Base-by-base conservation (phyloP, 2,888 invertebrate genomes). In the Quadriops clusia region DNA sequence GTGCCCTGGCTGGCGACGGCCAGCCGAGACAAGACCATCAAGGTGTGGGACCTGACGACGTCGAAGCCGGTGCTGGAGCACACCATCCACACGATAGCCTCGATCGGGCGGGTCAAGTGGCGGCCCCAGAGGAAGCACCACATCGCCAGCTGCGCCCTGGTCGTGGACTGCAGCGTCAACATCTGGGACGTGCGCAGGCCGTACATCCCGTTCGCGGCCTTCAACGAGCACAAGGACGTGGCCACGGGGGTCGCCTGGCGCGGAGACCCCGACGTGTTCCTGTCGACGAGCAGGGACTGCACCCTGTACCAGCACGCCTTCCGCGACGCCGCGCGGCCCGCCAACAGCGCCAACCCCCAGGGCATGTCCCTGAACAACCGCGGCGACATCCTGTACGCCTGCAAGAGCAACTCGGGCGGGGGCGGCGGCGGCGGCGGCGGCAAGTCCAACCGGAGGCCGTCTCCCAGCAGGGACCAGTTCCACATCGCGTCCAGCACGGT, bases 151-250 rank as follows among this genome's bases (percentile, higher is more conserved):
- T 89, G 90, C 52, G 89, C 93, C 6, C 66, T 94, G 16, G 87
- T 94, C 23, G 79, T 93, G 37, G 97, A 97, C 64, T 90, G 86
- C 51, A 86, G 83, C 42, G 82, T 97, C 41, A 91, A 93, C 63
- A 80, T 97, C 39, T 98, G 97, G 97, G 97, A 97, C 64, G 77
- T 95, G 33, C 71, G 93, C 4, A 72, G 97, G 22, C 95, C 97
- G 1, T 95, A 82, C 65, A 86, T 97, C 49, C 95, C 97, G 15
- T 90, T 90, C 54, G 94, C 93, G 8, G 79, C 89, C 8, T 97
- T 97, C 59, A 85, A 85, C 42, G 89, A 91, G 52, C 95, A 97
- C 60, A 87, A 84, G 46, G 94, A 97, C 67, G 86, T 93, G 44
- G 84, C 91, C 23, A 94, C 94, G 25, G 90, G 90, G 36, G 82